Conservation (phyloP, 2,888 invertebrate species). For the Diachrysia chrysitis region DNA sequence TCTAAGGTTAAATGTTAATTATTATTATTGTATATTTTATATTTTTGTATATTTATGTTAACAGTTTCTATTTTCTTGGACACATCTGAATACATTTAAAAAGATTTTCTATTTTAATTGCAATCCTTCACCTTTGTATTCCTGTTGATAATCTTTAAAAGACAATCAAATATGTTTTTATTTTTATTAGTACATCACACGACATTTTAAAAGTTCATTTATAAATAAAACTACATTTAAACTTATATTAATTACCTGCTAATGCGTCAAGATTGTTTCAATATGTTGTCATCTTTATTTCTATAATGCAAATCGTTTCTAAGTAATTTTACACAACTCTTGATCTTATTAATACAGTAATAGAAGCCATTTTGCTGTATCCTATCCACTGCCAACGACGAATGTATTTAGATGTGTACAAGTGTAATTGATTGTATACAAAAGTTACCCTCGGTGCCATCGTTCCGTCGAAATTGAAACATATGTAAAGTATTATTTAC, state of each 20-base stretch:
- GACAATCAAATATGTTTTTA: too few species aligned
- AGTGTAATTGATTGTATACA: constrained; percentile 35
- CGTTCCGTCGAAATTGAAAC: constrained; percentile 59
- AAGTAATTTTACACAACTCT: neutral
- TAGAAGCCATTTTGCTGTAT: neutral
- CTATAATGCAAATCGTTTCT: neutral
- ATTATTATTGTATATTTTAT: constrained; percentile 40
- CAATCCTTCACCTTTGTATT: neutral
- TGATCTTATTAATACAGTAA: neutral
- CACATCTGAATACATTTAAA: constrained; percentile 28
- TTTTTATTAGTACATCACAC: too few species aligned
- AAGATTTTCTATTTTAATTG: neutral
- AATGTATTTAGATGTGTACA: constrained; percentile 29
- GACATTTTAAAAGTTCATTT: too few species aligned
- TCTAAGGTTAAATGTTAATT: constrained; percentile 49
- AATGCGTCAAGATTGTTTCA: too few species aligned
- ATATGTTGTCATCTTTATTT: neutral
- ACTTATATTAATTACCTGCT: too few species aligned
- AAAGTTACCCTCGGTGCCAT: constrained; percentile 73
- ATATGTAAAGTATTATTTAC: constrained; percentile 70
- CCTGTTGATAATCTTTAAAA: too few species aligned
- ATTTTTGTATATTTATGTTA: constrained; percentile 25
- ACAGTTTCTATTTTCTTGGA: constrained; percentile 25
- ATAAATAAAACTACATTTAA: too few species aligned
- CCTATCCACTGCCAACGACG: neutral